A percentile compares a stretch with the other conserved stretches of the same genome.
Conservation (phyloP, 2,888 invertebrate species). For the Tetranychus piercei region DNA sequence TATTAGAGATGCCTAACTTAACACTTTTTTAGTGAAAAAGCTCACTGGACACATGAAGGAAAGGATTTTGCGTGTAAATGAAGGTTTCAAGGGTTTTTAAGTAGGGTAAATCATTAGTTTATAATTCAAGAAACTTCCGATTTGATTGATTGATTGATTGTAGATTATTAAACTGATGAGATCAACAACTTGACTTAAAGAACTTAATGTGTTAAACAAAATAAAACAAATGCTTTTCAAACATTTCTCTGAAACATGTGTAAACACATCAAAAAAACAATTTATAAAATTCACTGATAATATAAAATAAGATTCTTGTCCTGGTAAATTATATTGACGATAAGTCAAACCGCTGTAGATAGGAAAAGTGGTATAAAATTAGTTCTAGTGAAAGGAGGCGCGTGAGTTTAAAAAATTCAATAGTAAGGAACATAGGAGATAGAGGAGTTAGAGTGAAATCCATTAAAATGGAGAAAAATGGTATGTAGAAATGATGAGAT, state of each 20-base stretch:
- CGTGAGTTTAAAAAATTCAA: background rate
- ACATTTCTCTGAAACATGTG: background rate
- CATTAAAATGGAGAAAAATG: too few relatives aligned
- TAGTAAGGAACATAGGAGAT: background rate
- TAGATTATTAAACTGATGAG: background rate
- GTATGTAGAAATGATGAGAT: too few relatives aligned
- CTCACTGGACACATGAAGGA: background rate
- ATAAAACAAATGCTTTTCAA: too few relatives aligned
- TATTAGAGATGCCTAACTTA: background rate
- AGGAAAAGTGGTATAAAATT: background rate
- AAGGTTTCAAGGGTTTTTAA: background rate
- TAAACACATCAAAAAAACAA: background rate
- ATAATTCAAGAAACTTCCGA: too few relatives aligned
- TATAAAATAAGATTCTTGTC: background rate
- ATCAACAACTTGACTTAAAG: background rate
- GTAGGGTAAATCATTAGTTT: background rate
- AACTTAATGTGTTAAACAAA: background rate
- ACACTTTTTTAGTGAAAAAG: background rate
- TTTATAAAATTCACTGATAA: background rate
- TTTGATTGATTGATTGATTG: too few relatives aligned
- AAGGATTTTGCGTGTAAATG: background rate
- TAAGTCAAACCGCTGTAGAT: background rate
- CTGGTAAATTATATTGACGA: background rate
- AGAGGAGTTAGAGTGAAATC: background rate
- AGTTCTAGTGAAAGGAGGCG: background rate